Base-by-base conservation (phyloP, 2,888 invertebrate genomes). In the Oxycera nigricornis region DNA sequence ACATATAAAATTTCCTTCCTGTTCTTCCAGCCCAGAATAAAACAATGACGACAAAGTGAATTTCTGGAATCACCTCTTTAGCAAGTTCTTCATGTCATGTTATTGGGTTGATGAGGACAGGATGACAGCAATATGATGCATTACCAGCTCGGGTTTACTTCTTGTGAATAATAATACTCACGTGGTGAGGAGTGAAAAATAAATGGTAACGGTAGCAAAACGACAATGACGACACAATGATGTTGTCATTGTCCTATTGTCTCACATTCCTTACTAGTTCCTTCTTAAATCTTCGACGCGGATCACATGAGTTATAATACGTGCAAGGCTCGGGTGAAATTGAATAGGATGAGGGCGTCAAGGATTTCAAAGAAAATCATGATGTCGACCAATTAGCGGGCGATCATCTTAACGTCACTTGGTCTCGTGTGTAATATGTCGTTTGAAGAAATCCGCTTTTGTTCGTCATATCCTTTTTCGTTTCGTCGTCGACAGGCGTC, bases 391-490 rank as follows among this genome's bases (percentile, higher is more conserved):
- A 73, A 73, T 73, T 73, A 73, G 61, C 46, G 52, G 46, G n/a
- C 22, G 61, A 73, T 73, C 73, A 73, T 61, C 73, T 73, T 73
- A 73, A 73, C 17, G 73, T 73, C 73, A 73, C 14, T 67, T 41
- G n/a, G 65, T 67, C 65, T 22, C 24, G 39, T 41, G 46, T 50
- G 50, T 41, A 41, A n/a, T 68, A n/a, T n/a, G 50, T 68, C 20
- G 22, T 50, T 50, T 1, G 30, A n/a, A 17, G 17, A 68, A 30
- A 68, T 68, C 31, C 30, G 31, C 30, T 28, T 55, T 70, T 55
- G 26, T 39, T 6, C 26, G 17, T 9, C 30, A 26, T 14, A 50
- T 50, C 50, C 50, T 50, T 50, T 14, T 9, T n/a, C n/a, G n/a
- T n/a, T n/a, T n/a, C n/a, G n/a, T n/a, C n/a, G n/a, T n/a, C n/a